Evolutionary conservation across 2,888 invertebrate species (phyloP), one percentile per base, ranked within the genome.

Genomic region (Laspeyria flexula): DNA sequence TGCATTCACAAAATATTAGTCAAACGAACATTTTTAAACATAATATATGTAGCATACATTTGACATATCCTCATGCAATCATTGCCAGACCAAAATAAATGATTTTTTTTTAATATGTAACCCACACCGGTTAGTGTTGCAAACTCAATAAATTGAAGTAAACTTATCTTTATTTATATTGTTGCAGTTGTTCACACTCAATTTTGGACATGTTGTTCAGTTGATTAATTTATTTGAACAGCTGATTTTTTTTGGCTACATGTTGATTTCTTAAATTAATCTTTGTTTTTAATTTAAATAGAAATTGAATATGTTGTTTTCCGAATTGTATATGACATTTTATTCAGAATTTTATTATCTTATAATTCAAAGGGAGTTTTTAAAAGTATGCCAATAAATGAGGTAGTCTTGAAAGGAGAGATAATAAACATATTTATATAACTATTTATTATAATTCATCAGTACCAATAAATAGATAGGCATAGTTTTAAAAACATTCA

Each of bases 121-220:
- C 71, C 72, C 72, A 71, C 65, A 72, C 71, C 69, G 10, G 71
- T 73, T 75, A 75, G 67, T 67, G 25, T 27, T 21, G 34, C 30
- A 37, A 37, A 43, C 21, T 41, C 12, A 33, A 52, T 42, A 38
- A 42, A 27, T 18, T 27, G n/a, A 41, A 31, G 9, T 16, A 12
- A 15, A 38, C 43, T 43, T 43, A 43, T 43, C 43, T 34, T 38
- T 13, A 27, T 25, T 27, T 34, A 39, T 40, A 39, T 40, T 34
- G 18, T 30, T 21, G 7, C 7, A 33, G 3, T 3, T 25, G 25
- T 25, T 6, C 7, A 25, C 25, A 25, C 25, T 25, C 7, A 25
- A 25, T 25, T 25, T 7, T 7, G 25, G 7, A 25, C 7, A 6
- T 7, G 4, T 25, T 7, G 1, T 7, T 25, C 7, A 6, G 7